Conservation (phyloP, 2,113 vertebrate genomes). For the Merops nubicus region DNA sequence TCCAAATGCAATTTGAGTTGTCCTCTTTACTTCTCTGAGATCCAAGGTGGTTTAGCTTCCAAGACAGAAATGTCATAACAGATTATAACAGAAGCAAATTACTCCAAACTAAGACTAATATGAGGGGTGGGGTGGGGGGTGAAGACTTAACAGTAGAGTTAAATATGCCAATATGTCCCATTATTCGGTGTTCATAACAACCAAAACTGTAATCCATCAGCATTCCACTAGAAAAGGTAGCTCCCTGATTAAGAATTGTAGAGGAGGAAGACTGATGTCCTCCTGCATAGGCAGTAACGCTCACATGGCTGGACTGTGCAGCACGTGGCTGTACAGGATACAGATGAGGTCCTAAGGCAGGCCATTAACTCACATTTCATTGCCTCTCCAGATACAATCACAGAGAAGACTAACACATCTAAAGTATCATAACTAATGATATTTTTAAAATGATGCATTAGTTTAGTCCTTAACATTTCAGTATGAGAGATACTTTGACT, state of each 20-base stretch:
- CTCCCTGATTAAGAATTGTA: background rate
- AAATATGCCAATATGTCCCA: fast-evolving
- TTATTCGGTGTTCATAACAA: background rate
- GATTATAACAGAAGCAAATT: background rate
- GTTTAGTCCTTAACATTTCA: background rate
- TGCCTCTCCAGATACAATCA: background rate
- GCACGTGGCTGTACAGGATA: background rate
- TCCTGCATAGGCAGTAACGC: background rate
- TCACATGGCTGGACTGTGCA: background rate
- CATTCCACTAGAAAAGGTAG: background rate
- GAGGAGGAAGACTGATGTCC: background rate
- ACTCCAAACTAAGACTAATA: background rate
- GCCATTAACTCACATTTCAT: background rate
- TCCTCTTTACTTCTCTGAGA: background rate
- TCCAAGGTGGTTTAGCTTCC: background rate
- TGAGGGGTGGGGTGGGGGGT: too few species aligned
- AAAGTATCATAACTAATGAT: background rate
- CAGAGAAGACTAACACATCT: background rate
- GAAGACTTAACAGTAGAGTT: background rate
- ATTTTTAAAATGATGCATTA: background rate
- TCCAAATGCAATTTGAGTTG: background rate
- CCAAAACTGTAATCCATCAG: background rate
- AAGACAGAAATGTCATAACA: background rate
- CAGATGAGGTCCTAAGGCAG: background rate
- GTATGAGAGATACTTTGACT: fast-evolving